These are phyloP conservation scores for Vannuccia rotundouncinata DNA, from an alignment of 2,888 invertebrate genomes.

Conservation along the genomic window DNA sequence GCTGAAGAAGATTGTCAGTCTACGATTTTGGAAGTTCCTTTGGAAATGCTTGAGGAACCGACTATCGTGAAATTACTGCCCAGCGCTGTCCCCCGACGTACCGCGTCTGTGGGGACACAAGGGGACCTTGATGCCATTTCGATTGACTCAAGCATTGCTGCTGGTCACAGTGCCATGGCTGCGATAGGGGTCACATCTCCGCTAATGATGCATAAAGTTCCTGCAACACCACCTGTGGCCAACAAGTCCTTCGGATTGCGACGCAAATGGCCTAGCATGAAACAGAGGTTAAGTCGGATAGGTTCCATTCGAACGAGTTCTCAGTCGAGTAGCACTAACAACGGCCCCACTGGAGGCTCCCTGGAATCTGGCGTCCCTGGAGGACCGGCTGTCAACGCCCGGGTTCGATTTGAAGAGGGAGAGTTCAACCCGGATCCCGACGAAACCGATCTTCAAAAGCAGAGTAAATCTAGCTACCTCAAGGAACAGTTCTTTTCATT, in stretches of 20 bases:
- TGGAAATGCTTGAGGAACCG: background rate
- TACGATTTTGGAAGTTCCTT: constrained; percentile 1
- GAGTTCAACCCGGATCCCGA: background rate
- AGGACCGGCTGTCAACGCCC: background rate
- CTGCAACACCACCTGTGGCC: background rate
- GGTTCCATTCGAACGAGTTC: background rate
- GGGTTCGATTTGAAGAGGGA: constrained; percentile 3
- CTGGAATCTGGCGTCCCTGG: background rate
- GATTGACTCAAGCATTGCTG: background rate
- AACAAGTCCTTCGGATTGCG: constrained; percentile 7
- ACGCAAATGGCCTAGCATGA: constrained; percentile 29
- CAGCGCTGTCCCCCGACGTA: background rate
- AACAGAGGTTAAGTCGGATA: constrained; percentile 1
- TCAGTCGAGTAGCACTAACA: background rate
- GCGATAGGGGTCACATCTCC: background rate
- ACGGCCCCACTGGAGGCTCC: background rate
- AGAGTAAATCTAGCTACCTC: constrained; percentile 42
- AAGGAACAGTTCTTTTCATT: constrained; percentile 59
- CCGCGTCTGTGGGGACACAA: background rate
- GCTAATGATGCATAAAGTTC: too few species aligned
- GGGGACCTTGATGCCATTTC: background rate
- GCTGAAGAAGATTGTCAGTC: background rate
- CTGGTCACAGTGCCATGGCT: background rate
- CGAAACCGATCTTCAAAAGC: background rate
- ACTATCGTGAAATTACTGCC: background rate